Evolutionary conservation across 2,888 invertebrate genomes (phyloP), one percentile per base, ranked within the genome.

Genomic region (Drosophila ezoana): DNA sequence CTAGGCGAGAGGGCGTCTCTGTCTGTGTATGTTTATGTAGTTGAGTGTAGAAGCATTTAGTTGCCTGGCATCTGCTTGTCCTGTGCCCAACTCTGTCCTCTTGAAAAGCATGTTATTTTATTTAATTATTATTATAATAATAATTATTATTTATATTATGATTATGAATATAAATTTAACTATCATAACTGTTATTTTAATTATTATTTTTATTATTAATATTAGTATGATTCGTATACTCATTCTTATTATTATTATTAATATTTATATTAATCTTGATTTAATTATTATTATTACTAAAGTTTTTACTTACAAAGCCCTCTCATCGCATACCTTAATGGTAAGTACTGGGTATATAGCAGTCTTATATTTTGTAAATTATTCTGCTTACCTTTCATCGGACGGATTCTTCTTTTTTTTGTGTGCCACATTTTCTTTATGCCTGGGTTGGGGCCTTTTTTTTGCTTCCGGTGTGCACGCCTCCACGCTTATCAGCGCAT

Each of bases 401-500:
- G 20, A 51, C 6, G 4, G 33, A 43, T 57, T 23, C 33, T 52
- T 48, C 37, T 53, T 43, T 40, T 45, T 23, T 14, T 57, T 44
- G 43, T 53, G 40, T 59, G 35, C 52, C 61, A 57, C 67, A 68
- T 68, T 77, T 62, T 59, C 20, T n/a, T 49, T 65, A 28, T 35
- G 6, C 16, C 43, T 57, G 62, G 64, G 38, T 52, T 43, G 44
- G 57, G 54, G 63, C 47, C 61, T 56, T 76, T 67, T 40, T 61
- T 59, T 70, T 16, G 67, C 76, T 80, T 84, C 85, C 87, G 85
- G 76, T 82, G 76, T 68, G 71, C 68, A 82, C 82, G 76, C 81
- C 87, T 78, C 74, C 28, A 28, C 28, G 72, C 81, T 85, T 85
- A 87, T 85, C 87, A 78, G 70, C 81, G 75, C 63, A 73, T 81